Base-by-base conservation (phyloP, 2,888 invertebrate genomes). In the Aphidius colemani region DNA sequence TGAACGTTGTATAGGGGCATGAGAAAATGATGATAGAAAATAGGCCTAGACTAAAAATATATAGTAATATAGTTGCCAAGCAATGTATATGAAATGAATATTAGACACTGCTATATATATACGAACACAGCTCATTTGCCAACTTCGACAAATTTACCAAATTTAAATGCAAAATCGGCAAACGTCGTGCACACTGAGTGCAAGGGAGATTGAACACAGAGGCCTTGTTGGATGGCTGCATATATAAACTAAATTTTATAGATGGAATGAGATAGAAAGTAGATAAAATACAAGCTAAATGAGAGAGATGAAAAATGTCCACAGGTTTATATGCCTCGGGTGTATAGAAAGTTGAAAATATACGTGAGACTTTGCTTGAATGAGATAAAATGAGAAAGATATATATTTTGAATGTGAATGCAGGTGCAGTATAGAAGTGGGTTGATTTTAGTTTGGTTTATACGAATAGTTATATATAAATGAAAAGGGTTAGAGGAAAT, bases 151-250 rank as follows among this genome's bases (percentile, higher is more conserved):
- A 80, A 79, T 80, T 79, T 79, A 78, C 76, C 77, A 79, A 80
- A 80, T 79, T 80, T 80, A 79, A 80, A 80, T 80, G 79, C 79
- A 79, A 80, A 80, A 80, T 80, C 79, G 79, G 75, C 75, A 72
- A 72, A 70, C 70, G 72, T 73, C 72, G 44, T n/a, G 11, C 13
- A 7, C 30, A 30, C 65, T 57, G 66, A 62, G 53, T 67, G 55
- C 46, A 59, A 64, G 63, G 45, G 58, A 66, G 63, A 53, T 66
- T 64, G 60, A 56, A 66, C 66, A 57, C n/a, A 51, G 43, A 56
- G 65, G 44, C 49, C 64, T 66, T 62, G 59, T 63, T 39, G 49
- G 63, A 61, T 62, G 57, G 50, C 55, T 48, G 7, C 49, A 49
- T 57, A 57, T 61, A 61, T 49, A 30, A 18, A 10, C 53, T 53